phyloP scores from a whole-genome alignment of 2,797 vertebrate genomes.

The Momotus momota region DNA sequence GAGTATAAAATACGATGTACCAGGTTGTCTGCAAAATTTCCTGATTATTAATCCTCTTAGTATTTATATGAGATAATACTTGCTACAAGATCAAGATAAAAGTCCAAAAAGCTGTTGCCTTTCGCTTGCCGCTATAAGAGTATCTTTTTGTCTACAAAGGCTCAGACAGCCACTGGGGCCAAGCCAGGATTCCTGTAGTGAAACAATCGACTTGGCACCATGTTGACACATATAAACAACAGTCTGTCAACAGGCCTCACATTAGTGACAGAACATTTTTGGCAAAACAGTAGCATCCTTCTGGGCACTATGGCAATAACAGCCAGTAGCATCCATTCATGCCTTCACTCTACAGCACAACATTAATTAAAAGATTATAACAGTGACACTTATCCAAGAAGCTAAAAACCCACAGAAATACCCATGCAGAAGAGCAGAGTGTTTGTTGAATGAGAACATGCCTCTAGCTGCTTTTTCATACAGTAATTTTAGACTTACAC shows the following conservation, averaged over 20 bases:
- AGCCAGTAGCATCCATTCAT: conserved; percentile 78
- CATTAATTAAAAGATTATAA: conserved; percentile 81
- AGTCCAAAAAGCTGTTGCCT: conserved; percentile 48
- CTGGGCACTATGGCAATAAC: conserved; percentile 80
- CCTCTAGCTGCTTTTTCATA: conserved; percentile 62
- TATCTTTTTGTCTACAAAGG: conserved; percentile 75
- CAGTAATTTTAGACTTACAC: conserved; percentile 37
- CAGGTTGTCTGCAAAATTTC: conserved; percentile 1
- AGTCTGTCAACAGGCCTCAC: conserved; percentile 90
- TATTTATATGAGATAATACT: neutral
- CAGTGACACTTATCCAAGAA: conserved; percentile 69
- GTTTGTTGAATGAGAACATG: conserved; percentile 54
- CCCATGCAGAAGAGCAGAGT: conserved; percentile 33
- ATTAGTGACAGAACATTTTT: conserved; percentile 85
- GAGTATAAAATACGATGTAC: neutral
- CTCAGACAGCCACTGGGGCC: conserved; percentile 84
- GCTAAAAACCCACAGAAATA: conserved; percentile 42
- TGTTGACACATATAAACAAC: conserved; percentile 92
- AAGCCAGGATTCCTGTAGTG: conserved; percentile 84
- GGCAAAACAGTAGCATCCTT: conserved; percentile 83
- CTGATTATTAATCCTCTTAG: conserved; percentile 34
- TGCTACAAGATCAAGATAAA: conserved; percentile 52
- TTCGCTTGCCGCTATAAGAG: conserved; percentile 51
- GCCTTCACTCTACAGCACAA: conserved; percentile 67
- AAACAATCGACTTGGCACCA: conserved; percentile 86